phyloP scores from a whole-genome alignment of 2,113 vertebrate genomes.

The Hepsetus odoe region DNA sequence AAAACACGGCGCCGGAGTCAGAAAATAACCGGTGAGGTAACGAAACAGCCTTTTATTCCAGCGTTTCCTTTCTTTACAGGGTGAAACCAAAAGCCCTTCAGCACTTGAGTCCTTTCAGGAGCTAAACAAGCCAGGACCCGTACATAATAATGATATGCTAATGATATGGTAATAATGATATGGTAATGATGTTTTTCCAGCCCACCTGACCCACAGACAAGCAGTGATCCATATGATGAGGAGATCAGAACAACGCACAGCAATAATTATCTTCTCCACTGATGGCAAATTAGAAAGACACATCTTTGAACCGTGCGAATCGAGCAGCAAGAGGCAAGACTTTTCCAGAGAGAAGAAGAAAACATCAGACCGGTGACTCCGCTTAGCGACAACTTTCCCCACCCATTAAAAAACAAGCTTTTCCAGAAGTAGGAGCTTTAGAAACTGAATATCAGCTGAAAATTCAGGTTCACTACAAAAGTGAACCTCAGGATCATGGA shows the following conservation, averaged over 20 bases:
- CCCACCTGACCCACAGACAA: conserved; percentile 38
- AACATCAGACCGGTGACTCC: background rate
- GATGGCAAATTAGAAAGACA: conserved; percentile 44
- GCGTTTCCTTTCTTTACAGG: background rate
- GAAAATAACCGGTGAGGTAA: background rate
- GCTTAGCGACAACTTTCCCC: background rate
- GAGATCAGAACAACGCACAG: conserved; percentile 41
- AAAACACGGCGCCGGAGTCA: background rate
- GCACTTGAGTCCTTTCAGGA: conserved; percentile 11
- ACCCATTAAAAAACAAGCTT: background rate
- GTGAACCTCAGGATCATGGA: too few species aligned
- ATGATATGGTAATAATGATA: conserved; percentile 47
- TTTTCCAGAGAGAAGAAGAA: background rate
- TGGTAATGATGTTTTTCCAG: conserved; percentile 42
- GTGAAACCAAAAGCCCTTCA: background rate
- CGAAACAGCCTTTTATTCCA: background rate
- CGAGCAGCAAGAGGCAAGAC: background rate
- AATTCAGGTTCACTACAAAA: too few species aligned
- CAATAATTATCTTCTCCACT: conserved; percentile 44
- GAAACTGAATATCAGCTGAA: background rate
- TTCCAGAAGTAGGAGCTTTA: background rate
- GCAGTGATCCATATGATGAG: conserved; percentile 48
- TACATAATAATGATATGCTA: conserved; percentile 44
- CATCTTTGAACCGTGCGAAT: conserved; percentile 22
- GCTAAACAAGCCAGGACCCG: conserved; percentile 33